Base-by-base conservation (phyloP, 2,888 invertebrate genomes). In the Tenthredo distinguenda region DNA sequence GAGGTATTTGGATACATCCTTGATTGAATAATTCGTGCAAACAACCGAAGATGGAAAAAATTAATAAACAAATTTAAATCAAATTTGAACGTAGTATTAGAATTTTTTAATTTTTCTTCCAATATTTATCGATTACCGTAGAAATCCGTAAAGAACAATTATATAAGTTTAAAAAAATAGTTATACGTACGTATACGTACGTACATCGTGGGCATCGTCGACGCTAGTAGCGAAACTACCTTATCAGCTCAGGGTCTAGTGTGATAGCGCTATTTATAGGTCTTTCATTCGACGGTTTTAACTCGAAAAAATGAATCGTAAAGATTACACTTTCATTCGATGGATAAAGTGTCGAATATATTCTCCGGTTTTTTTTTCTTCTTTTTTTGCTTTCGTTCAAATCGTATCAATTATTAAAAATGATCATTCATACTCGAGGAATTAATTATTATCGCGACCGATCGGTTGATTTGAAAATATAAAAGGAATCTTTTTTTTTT, bases 221-320 rank as follows among this genome's bases (percentile, higher is more conserved):
- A 26, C 26, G 26, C 26, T 31, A 12, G n/a, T 34, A 43, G 74
- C 40, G 26, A 77, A 77, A 77, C 76, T 6, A n/a, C 31, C 34
- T 77, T 77, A 77, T 77, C 77, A 77, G 40, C n/a, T 74, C 21
- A 26, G 43, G 43, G 43, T 55, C 34, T 55, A 55, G n/a, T n/a
- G n/a, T n/a, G 77, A 55, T 50, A 77, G 31, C 31, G 77, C 77
- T 77, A 77, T 77, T 55, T 77, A 77, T 77, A 77, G 55, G 55
- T 21, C n/a, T n/a, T 55, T 55, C 55, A 55, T 55, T 55, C 55
- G 55, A 55, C 55, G 55, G 18, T 55, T 55, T 55, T 55, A 55
- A 55, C n/a, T 55, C n/a, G n/a, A 55, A 55, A 55, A 55, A n/a
- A 55, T n/a, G n/a, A 55, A 55, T 55, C 55, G 55, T 68, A 68